Percentiles rank a stretch among this genome's conserved stretches.
Evolutionary conservation across 2,797 vertebrate genomes (phyloP).

Genomic region (Hephaestus fuliginosus): DNA sequence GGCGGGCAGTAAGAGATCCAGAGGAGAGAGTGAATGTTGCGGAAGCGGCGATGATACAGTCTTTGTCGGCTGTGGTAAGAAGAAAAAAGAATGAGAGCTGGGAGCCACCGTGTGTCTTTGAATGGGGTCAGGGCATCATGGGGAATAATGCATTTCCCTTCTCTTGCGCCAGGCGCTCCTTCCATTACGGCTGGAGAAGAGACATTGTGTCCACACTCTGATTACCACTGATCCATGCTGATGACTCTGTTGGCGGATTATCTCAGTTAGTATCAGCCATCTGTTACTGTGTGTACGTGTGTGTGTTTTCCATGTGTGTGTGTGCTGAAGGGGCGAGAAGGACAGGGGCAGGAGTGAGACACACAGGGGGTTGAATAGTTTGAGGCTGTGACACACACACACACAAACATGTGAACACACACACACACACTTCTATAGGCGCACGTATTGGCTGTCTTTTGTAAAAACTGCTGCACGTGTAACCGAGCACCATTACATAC

Average conservation of each 20-base stretch:
- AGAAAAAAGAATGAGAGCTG: constrained; percentile 65
- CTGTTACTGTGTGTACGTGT: constrained; percentile 86
- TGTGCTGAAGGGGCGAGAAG: constrained; percentile 61
- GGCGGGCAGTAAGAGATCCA: constrained; percentile 48
- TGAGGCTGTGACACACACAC: constrained; percentile 57
- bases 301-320: constrained; percentile 57
- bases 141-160: constrained; percentile 84
- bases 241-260: constrained; percentile 93
- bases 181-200: constrained; percentile 85
- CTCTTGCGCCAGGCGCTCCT: constrained; percentile 79
- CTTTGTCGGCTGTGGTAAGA: constrained; percentile 62
- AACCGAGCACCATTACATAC: constrained; percentile 53
- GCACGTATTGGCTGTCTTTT: constrained; percentile 60
- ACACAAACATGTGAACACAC: constrained; percentile 12
- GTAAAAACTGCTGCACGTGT: constrained; percentile 55
- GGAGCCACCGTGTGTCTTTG: constrained; percentile 80
- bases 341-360: constrained; percentile 74
- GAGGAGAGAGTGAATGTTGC: constrained; percentile 59
- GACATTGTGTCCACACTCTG: constrained; percentile 88
- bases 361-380: constrained; percentile 69
- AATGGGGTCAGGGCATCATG: constrained; percentile 84
- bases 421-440: constrained; percentile 44
- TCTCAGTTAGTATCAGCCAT: constrained; percentile 91
- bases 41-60: constrained; percentile 58
- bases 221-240: constrained; percentile 93